Evolutionary conservation across 2,113 vertebrate species (phyloP), one percentile per base, ranked within the genome.

Genomic region (Piaya cayana): DNA sequence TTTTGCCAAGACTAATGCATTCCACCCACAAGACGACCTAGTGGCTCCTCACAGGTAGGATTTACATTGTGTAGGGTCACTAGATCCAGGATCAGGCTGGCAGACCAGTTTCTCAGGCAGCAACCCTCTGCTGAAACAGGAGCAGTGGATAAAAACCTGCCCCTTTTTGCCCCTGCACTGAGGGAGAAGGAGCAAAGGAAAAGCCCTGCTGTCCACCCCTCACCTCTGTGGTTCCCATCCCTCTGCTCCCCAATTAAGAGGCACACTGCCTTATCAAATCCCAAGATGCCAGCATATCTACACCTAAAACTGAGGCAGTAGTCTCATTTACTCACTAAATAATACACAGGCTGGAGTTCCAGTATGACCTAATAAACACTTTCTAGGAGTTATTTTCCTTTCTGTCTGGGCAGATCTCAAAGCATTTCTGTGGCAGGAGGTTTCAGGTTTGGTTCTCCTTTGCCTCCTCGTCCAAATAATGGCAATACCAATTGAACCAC

Each of bases 101-200:
- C 27, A 45, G 36, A 5, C 19, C 36, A 29, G 43, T 23, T 50
- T 80, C 30, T 30, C 5, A 1, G 55, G 59, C 39, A 71, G 32
- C 0, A 1, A 86, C 23, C 29, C 49, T 58, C 21, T 2, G 2
- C 12, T 0, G 0, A 67, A 63, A 68, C 15, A 2, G 1, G 21
- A 79, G 37, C 1, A 0, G 4, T 2, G 2, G 45, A 26, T 47
- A 52, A 49, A 50, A 69, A 86, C 43, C 62, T 79, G 43, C 4
- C 58, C n/a, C 29, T 47, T 80, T 74, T 29, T 68, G 39, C 11
- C 19, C 7, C 71, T 62, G 36, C 26, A 37, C 25, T 1, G 5
- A 55, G 8, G 6, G 15, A 30, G 8, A 63, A 0, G 4, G 11
- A 27, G 53, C 22, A 64, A 78, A 75, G 36, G 26, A 50, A 12